A percentile compares a stretch with the other conserved stretches of the same genome.
phyloP scores from a whole-genome alignment of 2,797 vertebrate species.

The Psittacula echo region DNA sequence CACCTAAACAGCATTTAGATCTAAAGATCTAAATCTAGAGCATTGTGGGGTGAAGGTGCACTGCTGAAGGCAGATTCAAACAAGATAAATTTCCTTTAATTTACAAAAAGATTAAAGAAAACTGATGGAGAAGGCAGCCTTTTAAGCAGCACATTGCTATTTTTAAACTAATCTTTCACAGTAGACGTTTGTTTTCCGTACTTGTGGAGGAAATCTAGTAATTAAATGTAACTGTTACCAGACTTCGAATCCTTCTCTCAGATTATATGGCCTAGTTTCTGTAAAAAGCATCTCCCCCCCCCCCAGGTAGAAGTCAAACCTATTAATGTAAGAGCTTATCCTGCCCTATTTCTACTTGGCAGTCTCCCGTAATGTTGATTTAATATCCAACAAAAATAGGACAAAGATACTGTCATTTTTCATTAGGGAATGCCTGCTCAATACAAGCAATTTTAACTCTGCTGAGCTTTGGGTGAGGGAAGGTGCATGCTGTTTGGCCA shows the following conservation, averaged over 20 bases:
- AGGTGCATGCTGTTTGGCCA: neutral
- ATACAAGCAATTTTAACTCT: slow-evolving; percentile 37
- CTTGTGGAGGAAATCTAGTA: neutral
- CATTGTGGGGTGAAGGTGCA: neutral
- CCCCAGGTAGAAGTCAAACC: slow-evolving; percentile 44
- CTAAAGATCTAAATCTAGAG: neutral
- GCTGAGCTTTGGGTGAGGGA: neutral
- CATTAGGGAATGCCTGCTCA: slow-evolving; percentile 55
- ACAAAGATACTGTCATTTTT: slow-evolving; percentile 61
- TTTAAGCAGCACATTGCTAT: slow-evolving; percentile 6
- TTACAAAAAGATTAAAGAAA: slow-evolving; percentile 11
- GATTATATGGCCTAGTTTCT: slow-evolving; percentile 43
- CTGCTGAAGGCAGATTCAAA: neutral
- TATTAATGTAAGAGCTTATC: slow-evolving; percentile 63
- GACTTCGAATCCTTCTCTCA: neutral
- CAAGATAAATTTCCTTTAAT: neutral
- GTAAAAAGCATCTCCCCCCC: neutral
- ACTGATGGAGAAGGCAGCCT: neutral
- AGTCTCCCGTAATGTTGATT: slow-evolving; percentile 30
- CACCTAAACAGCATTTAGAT: neutral
- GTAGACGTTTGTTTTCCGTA: slow-evolving; percentile 34
- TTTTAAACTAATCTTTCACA: slow-evolving; percentile 42
- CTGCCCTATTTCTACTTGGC: slow-evolving; percentile 62
- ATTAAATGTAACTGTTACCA: slow-evolving; percentile 45
- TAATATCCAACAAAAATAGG: slow-evolving; percentile 65